Percentiles rank a stretch among this genome's conserved stretches.
These are phyloP conservation scores for Cossypha dichroa DNA, from an alignment of 2,797 vertebrate species.

Conservation along the genomic window DNA sequence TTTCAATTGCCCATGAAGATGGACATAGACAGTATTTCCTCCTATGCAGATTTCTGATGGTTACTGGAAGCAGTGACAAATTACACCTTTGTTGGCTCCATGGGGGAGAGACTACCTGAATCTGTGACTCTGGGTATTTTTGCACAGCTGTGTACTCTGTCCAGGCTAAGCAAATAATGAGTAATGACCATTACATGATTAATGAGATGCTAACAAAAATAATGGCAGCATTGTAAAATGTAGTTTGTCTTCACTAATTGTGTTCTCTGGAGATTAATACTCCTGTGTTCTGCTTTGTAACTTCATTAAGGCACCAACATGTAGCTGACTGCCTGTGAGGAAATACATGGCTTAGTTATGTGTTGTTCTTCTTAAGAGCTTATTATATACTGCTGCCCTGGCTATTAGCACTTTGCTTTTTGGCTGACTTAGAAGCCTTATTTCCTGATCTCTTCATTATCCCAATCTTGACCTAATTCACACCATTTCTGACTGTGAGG, in stretches of 20 bases:
- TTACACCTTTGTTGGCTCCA: neutral
- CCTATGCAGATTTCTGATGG: neutral
- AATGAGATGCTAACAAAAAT: conserved; percentile 17
- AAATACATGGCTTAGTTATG: neutral
- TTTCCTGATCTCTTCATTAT: conserved; percentile 7
- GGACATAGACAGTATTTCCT: neutral
- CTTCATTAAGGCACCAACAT: neutral
- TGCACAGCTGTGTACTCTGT: neutral
- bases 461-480: neutral
- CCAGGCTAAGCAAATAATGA: neutral
- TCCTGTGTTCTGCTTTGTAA: conserved; percentile 2
- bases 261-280: neutral
- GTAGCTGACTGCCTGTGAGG: neutral
- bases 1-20: neutral
- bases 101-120: neutral
- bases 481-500: neutral
- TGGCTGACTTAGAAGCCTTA: neutral
- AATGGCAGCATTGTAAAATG: neutral
- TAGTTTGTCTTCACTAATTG: conserved; percentile 21
- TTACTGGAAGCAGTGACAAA: neutral
- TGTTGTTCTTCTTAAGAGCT: neutral
- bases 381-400: neutral
- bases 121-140: neutral
- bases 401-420: neutral
- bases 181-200: neutral